A percentile compares a stretch with the other conserved stretches of the same genome.
Conservation (phyloP, 2,797 vertebrate genomes). For the Crenuchus spilurus region DNA sequence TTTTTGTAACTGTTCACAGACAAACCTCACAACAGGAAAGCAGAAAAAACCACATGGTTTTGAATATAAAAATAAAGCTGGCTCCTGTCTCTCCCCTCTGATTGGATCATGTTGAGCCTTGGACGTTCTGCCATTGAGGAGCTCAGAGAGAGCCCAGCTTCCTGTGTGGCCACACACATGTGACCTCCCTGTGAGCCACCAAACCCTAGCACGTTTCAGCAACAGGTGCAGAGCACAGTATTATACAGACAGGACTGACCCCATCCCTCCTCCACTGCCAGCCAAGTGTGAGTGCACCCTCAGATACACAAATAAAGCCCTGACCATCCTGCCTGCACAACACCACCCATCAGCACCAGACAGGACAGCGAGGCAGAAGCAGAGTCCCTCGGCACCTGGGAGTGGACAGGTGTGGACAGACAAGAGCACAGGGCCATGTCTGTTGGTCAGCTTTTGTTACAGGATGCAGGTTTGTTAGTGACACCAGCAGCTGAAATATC, state of each 20-base stretch:
- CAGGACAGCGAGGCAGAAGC: background rate
- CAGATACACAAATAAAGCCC: slow-evolving; percentile 43
- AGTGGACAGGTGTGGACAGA: slow-evolving; percentile 30
- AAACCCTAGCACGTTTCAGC: slow-evolving; percentile 25
- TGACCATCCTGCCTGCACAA: slow-evolving; percentile 43
- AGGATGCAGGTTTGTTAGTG: background rate
- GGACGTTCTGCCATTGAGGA: background rate
- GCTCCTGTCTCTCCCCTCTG: background rate
- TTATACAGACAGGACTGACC: slow-evolving; percentile 1
- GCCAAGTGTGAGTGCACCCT: background rate
- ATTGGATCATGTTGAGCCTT: background rate
- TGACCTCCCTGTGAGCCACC: slow-evolving; percentile 17
- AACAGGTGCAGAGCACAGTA: slow-evolving; percentile 43
- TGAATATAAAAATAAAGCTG: background rate
- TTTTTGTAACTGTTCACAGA: background rate
- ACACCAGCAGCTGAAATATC: background rate
- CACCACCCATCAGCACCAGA: slow-evolving; percentile 35
- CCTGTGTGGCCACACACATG: slow-evolving; percentile 11
- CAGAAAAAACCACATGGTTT: background rate
- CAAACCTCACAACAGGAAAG: background rate
- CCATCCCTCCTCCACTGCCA: background rate
- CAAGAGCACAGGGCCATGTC: background rate
- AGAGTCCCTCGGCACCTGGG: slow-evolving; percentile 4
- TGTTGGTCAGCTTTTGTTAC: slow-evolving; percentile 31
- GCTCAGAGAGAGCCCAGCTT: background rate